Evolutionary conservation across 2,113 vertebrate genomes (phyloP).

Genomic region (Tursiops truncatus): DNA sequence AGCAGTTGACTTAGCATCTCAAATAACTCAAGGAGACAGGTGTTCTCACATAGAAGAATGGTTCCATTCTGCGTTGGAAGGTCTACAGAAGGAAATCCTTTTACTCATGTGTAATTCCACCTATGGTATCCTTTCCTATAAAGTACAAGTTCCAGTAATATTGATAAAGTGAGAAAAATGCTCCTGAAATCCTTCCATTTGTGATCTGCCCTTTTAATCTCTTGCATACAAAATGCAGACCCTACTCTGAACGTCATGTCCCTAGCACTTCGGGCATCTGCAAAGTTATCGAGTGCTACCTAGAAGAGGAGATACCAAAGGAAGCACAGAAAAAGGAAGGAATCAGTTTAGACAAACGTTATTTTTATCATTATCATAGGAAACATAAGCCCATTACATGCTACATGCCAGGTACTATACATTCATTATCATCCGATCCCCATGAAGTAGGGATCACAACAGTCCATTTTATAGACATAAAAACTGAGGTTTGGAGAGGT

Average conservation of each 20-base stretch:
- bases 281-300: background rate
- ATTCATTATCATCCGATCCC: background rate
- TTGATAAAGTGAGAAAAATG: background rate
- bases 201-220: background rate
- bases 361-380: background rate
- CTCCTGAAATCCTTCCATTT: background rate
- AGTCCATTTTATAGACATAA: background rate
- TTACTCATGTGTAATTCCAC: background rate
- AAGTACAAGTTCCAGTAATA: background rate
- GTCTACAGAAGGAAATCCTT: background rate
- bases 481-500: background rate
- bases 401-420: background rate
- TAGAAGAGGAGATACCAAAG: background rate
- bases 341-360: background rate
- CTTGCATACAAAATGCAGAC: background rate
- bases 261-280: background rate
- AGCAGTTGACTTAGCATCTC: background rate
- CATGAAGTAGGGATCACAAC: background rate
- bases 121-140: background rate
- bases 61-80: background rate
- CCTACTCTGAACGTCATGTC: background rate
- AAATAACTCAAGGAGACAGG: background rate
- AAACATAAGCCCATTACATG: background rate
- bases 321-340: background rate
- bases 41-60: background rate